A percentile compares a stretch with the other conserved stretches of the same genome.
These are phyloP conservation scores for Phrixothrix hirtus DNA, from an alignment of 2,888 invertebrate genomes.

Conservation along the genomic window DNA sequence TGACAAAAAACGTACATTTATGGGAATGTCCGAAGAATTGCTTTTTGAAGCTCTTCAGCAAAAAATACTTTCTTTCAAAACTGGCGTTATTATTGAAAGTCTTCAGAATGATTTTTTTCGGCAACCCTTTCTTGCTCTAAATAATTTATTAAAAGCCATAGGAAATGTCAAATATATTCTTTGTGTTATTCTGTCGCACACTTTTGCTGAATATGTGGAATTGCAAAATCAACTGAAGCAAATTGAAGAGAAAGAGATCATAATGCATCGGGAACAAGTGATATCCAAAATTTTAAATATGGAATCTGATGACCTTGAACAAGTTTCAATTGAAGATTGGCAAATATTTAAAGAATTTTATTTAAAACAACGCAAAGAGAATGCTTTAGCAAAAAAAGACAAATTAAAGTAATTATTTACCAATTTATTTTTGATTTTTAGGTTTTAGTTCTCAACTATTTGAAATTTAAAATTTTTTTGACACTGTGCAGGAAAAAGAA, in stretches of 20 bases:
- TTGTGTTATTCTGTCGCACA: slow-evolving; percentile 40
- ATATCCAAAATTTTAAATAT: slow-evolving; percentile 35
- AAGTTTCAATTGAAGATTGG: slow-evolving; percentile 32
- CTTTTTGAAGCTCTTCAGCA: slow-evolving; percentile 40
- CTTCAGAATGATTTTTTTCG: slow-evolving; percentile 46
- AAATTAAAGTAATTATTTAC: slow-evolving; percentile 34
- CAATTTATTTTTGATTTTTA: no score
- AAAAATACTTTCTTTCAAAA: slow-evolving; percentile 34
- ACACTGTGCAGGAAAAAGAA: no score
- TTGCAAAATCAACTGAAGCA: no score
- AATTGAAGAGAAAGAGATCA: no score
- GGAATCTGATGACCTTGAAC: slow-evolving; percentile 36
- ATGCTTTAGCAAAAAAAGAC: slow-evolving; percentile 27
- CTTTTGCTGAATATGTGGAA: slow-evolving; percentile 15
- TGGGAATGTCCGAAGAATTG: slow-evolving; percentile 41
- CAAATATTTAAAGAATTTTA: slow-evolving; percentile 35
- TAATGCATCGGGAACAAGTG: slow-evolving; percentile 31
- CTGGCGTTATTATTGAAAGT: slow-evolving; percentile 47
- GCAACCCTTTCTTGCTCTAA: slow-evolving; percentile 39
- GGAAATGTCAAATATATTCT: slow-evolving; percentile 47
- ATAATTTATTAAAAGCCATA: slow-evolving; percentile 42
- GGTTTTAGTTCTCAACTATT: no score
- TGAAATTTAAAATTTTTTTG: no score
- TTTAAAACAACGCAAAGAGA: slow-evolving; percentile 36
- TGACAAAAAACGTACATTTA: slow-evolving; percentile 34